Evolutionary conservation across 2,797 vertebrate genomes (phyloP), one percentile per base, ranked within the genome.

Genomic region (Cuculus canorus): DNA sequence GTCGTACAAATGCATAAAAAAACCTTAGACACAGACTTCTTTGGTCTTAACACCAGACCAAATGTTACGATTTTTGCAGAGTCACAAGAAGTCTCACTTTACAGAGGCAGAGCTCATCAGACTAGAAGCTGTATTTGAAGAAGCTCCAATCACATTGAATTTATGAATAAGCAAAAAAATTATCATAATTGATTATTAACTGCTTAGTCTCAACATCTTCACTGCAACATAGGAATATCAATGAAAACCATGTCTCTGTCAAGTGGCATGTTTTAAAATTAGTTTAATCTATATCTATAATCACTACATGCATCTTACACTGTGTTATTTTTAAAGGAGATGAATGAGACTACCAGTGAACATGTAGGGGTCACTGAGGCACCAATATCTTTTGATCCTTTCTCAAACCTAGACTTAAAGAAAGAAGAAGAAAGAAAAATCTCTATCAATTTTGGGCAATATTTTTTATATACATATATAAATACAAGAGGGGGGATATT

Each of bases 401-500:
- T 41, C 47, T 65, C 41, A 70, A 56, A 70, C 2, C 13, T 8
- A 37, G 45, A 59, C 41, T 47, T 47, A 7, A 17, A 43, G 43
- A 7, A 17, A 17, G 43, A 45, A 45, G 18, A 45, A 54, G 19
- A 35, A 22, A 41, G 16, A 24, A 15, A 24, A 45, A 22, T 45
- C 39, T 79, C 5, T 15, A 33, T 12, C 27, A 10, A 32, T 47
- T 57, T 59, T 23, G 30, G 9, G 17, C 30, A 63, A 5, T 41
- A 47, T 53, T 82, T 66, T 60, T 56, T 2, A 54, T 13, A 59
- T 13, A 32, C 9, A 39, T 33, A 39, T 19, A 37, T 27, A 48
- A 81, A 60, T 21, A 52, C 14, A n/a, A 27, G 37, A 13, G 16
- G 1, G 3, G 15, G 11, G 9, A 7, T 1, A 5, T 5, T n/a